Percentiles rank a stretch among this genome's conserved stretches.
Evolutionary conservation across 2,797 vertebrate species (phyloP).

Genomic region (Muscicapa striata): DNA sequence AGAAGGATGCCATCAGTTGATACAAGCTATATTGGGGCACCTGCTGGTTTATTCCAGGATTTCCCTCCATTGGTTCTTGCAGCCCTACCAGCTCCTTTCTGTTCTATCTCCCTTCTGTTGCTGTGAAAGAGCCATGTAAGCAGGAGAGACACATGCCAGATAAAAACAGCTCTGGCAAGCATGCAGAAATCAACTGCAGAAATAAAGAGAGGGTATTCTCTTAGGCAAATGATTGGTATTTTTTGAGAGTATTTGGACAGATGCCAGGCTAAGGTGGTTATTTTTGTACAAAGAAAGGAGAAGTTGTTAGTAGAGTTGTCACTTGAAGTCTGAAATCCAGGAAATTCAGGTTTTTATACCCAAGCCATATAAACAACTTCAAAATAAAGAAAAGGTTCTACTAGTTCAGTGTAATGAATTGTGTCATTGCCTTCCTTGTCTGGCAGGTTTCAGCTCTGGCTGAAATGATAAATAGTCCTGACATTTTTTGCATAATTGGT

Average conservation of each 20-base stretch:
- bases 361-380: not conserved
- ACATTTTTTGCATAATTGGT: not conserved
- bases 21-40: not conserved
- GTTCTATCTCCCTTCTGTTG: constrained; percentile 16
- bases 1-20: not conserved
- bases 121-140: constrained; percentile 4
- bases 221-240: not conserved
- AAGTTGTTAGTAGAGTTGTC: not conserved
- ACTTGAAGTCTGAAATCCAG: not conserved
- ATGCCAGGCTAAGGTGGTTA: not conserved
- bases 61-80: not conserved
- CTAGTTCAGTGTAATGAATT: not conserved
- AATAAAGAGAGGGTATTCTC: not conserved
- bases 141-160: constrained; percentile 1
- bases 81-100: not conserved
- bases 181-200: not conserved
- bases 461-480: not conserved
- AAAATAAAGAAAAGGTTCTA: not conserved
- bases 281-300: not conserved
- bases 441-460: not conserved
- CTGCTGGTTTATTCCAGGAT: constrained; percentile 7
- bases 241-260: not conserved
- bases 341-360: not conserved
- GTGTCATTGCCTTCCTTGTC: not conserved
- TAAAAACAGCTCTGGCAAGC: not conserved